A percentile compares a stretch with the other conserved stretches of the same genome.
Evolutionary conservation across 2,113 vertebrate genomes (phyloP).

Genomic region (Lipophrys pholis): DNA sequence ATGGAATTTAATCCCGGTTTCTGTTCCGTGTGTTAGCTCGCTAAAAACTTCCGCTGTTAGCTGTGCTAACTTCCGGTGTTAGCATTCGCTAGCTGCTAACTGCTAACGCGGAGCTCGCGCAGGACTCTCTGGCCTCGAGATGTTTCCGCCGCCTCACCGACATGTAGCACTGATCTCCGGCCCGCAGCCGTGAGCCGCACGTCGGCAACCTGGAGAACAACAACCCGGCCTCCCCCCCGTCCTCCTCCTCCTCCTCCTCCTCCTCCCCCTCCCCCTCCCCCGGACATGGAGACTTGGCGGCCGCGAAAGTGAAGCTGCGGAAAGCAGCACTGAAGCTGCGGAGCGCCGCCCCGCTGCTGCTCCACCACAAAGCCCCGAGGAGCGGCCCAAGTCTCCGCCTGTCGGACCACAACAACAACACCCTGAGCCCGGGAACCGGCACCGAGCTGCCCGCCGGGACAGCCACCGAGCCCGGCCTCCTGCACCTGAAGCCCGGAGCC

Average conservation of each 20-base stretch:
- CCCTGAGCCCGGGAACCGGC: conserved; percentile 12
- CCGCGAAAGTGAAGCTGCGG: conserved; percentile 66
- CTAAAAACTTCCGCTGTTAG: too few relatives aligned
- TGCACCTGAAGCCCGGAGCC: conserved; percentile 55
- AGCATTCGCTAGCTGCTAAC: too few relatives aligned
- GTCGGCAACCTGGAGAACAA: conserved; percentile 75
- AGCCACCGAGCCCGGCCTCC: conserved; percentile 37
- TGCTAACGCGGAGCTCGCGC: too few relatives aligned
- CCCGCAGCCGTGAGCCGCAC: conserved; percentile 46
- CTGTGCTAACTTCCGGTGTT: too few relatives aligned
- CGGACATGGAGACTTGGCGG: conserved; percentile 43
- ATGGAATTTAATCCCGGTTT: too few relatives aligned
- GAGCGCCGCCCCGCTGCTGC: conserved; percentile 42
- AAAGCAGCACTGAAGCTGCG: conserved; percentile 70
- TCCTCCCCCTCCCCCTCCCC: too few relatives aligned
- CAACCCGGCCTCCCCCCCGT: conserved; percentile 51
- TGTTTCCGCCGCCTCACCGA: conserved; percentile 37
- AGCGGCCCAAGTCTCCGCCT: conserved; percentile 46
- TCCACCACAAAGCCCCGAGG: conserved; percentile 55
- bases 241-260: too few relatives aligned
- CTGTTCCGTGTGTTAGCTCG: too few relatives aligned
- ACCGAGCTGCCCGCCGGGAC: conserved; percentile 15
- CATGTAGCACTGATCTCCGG: conserved; percentile 75
- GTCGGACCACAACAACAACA: conserved; percentile 73
- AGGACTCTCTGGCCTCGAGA: conserved; percentile 40